Conservation (phyloP, 2,888 invertebrate species). For the Macrophya annulata region DNA sequence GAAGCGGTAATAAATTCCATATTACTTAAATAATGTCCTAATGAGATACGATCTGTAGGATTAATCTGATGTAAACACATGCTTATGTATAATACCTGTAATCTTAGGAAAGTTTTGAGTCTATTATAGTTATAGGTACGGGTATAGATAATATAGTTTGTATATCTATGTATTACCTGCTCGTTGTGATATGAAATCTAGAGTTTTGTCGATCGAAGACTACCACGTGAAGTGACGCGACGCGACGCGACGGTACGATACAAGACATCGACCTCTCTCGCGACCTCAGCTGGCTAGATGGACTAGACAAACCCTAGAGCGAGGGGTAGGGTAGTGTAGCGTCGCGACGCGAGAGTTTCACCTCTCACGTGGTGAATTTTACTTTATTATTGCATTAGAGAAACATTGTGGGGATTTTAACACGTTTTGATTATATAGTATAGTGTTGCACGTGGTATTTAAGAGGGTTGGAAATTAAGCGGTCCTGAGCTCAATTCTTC, state of each 20-base stretch:
- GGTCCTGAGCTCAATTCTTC: neutral
- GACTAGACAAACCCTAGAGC: neutral
- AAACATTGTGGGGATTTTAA: conserved; percentile 10
- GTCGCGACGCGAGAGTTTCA: conserved; percentile 50
- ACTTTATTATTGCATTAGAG: conserved; percentile 40
- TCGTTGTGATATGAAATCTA: neutral
- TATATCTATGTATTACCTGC: neutral
- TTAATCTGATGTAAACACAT: too few relatives aligned
- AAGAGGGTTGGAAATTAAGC: neutral
- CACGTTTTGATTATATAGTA: conserved; percentile 13
- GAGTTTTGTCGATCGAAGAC: conserved; percentile 25
- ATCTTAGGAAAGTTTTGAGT: too few relatives aligned
- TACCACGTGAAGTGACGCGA: neutral
- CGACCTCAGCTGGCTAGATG: conserved; percentile 19
- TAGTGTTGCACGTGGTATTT: neutral
- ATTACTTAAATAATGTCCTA: neutral
- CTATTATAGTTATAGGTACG: too few relatives aligned
- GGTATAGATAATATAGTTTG: too few relatives aligned
- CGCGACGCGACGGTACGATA: neutral
- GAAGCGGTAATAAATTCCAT: conserved; percentile 23
- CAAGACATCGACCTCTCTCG: conserved; percentile 44
- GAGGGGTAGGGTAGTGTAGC: neutral
- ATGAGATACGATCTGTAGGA: too few relatives aligned
- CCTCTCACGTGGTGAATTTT: conserved; percentile 61
- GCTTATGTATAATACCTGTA: too few relatives aligned